A percentile compares a stretch with the other conserved stretches of the same genome.
phyloP scores from a whole-genome alignment of 2,888 invertebrate genomes.

The Eristalis arbustorum region DNA sequence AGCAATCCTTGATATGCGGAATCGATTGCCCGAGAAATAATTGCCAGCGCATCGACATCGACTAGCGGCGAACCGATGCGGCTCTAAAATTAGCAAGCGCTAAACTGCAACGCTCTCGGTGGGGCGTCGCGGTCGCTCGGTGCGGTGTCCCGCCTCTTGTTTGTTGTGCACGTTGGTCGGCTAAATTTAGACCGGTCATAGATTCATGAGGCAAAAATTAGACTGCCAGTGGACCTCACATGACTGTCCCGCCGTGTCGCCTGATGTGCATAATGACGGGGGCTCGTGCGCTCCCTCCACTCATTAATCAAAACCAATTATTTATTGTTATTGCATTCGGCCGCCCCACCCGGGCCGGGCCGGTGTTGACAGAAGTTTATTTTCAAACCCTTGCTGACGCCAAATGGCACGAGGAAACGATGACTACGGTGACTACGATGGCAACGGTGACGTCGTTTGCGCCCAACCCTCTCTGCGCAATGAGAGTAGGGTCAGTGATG shows the following conservation, averaged over 20 bases:
- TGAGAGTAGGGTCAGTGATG: constrained; percentile 34
- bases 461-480: not conserved
- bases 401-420: not conserved
- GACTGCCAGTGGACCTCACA: constrained; percentile 59
- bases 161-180: constrained; percentile 8
- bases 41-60: constrained; percentile 75
- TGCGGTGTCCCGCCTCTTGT: constrained; percentile 9
- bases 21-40: constrained; percentile 75
- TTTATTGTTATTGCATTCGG: constrained; percentile 22
- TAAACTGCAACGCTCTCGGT: not conserved
- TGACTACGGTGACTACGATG: not conserved
- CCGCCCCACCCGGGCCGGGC: not conserved
- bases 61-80: constrained; percentile 8
- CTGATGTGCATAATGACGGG: constrained; percentile 30
- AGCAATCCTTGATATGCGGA: constrained; percentile 77
- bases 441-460: constrained; percentile 38
- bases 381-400: constrained; percentile 45
- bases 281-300: constrained; percentile 1
- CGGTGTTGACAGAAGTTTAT: not conserved
- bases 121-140: not conserved
- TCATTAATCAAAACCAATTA: constrained; percentile 44
- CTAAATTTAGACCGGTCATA: constrained; percentile 61
- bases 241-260: constrained; percentile 34
- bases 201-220: constrained; percentile 35
- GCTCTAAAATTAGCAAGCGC: constrained; percentile 35